phyloP scores from a whole-genome alignment of 1,140 invertebrate genomes.

The Sipha flava region DNA sequence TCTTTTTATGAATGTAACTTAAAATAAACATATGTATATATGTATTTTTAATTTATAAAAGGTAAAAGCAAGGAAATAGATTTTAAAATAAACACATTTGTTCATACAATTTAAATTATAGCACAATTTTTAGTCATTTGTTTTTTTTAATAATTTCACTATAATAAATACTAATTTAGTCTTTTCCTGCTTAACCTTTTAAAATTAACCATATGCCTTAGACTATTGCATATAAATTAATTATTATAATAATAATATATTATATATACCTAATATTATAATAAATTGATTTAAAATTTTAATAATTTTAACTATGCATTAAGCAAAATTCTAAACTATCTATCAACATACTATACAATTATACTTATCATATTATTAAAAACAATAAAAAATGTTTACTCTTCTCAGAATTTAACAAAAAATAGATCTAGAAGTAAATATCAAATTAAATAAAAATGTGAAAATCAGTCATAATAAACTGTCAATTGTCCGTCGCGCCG shows the following conservation, averaged over 20 bases:
- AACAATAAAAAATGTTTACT: no score
- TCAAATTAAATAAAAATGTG: no score
- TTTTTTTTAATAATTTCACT: background rate
- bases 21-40: no score
- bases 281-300: background rate
- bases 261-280: background rate
- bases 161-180: background rate
- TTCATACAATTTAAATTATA: no score
- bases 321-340: background rate
- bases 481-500: no score
- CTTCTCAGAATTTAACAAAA: no score
- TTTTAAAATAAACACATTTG: background rate
- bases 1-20: conserved; percentile 13
- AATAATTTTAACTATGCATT: background rate
- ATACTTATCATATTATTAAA: background rate
- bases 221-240: background rate
- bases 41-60: background rate
- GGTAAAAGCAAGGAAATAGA: background rate
- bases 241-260: background rate
- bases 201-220: background rate
- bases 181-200: conserved; percentile 2
- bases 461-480: no score
- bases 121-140: no score
- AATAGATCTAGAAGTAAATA: no score
- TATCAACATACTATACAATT: no score